Evolutionary conservation across 2,113 vertebrate species (phyloP).

Genomic region (Scatophagus argus): DNA sequence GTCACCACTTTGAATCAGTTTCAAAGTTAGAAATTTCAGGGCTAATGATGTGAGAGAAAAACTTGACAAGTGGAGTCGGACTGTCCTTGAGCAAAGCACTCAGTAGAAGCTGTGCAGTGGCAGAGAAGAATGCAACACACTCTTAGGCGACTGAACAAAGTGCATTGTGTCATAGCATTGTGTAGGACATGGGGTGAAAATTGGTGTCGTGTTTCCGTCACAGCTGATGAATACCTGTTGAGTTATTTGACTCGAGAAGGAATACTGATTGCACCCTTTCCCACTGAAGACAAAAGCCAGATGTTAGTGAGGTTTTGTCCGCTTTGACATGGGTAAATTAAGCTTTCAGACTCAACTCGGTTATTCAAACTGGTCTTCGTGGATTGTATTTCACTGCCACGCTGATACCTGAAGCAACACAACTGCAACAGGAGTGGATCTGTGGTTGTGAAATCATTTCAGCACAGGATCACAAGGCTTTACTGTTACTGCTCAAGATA

Average conservation of each 20-base stretch:
- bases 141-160: too few species aligned
- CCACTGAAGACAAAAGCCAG: too few species aligned
- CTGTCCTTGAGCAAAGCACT: conserved; percentile 25
- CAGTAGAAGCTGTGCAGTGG: not conserved
- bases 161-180: too few species aligned
- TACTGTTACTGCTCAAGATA: not conserved
- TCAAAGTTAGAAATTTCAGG: not conserved
- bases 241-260: too few species aligned
- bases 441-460: not conserved
- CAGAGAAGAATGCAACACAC: not conserved
- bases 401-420: not conserved
- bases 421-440: too few species aligned
- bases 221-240: too few species aligned
- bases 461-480: not conserved
- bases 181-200: too few species aligned
- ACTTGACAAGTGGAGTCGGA: not conserved
- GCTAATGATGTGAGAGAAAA: not conserved
- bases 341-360: not conserved
- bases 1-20: conserved; percentile 15
- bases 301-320: too few species aligned
- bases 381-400: not conserved
- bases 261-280: too few species aligned
- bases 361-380: too few species aligned
- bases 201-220: too few species aligned
- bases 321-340: too few species aligned